Evolutionary conservation across 1,140 invertebrate species (phyloP).

Genomic region (Bradysia coprophila): DNA sequence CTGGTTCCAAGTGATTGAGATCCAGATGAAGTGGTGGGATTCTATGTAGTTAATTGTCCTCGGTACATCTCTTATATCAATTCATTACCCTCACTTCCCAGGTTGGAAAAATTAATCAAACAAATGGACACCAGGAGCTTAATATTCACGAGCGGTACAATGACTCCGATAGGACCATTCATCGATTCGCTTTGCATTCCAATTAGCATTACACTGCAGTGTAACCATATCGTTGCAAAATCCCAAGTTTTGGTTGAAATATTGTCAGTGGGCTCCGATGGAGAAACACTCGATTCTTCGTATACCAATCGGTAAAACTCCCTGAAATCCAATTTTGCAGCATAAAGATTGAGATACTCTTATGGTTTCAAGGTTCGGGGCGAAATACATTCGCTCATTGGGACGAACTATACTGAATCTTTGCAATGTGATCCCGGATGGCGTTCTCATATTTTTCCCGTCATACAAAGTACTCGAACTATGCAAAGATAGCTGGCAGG

Average conservation of each 20-base stretch:
- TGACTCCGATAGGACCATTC: background rate
- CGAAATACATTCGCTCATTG: background rate
- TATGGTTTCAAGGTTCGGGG: background rate
- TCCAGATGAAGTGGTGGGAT: too few species aligned
- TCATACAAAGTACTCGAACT: conserved; percentile 13
- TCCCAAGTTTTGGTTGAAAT: background rate
- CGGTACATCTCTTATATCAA: background rate
- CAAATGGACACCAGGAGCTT: background rate
- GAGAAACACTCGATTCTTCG: background rate
- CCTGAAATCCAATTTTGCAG: background rate
- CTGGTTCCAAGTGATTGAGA: too few species aligned
- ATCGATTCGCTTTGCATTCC: background rate
- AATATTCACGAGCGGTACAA: background rate
- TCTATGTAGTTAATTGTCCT: too few species aligned
- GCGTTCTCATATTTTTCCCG: conserved; percentile 61
- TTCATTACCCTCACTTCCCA: background rate
- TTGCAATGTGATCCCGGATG: conserved; percentile 76
- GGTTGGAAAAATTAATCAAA: background rate
- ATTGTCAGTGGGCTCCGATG: background rate
- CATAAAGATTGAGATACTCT: background rate
- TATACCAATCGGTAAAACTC: background rate
- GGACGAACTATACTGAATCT: conserved; percentile 26
- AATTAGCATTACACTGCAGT: background rate
- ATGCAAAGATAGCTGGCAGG: background rate
- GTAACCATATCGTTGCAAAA: background rate